These are phyloP conservation scores for Cottus gobio DNA, from an alignment of 2,113 vertebrate species.

Conservation along the genomic window DNA sequence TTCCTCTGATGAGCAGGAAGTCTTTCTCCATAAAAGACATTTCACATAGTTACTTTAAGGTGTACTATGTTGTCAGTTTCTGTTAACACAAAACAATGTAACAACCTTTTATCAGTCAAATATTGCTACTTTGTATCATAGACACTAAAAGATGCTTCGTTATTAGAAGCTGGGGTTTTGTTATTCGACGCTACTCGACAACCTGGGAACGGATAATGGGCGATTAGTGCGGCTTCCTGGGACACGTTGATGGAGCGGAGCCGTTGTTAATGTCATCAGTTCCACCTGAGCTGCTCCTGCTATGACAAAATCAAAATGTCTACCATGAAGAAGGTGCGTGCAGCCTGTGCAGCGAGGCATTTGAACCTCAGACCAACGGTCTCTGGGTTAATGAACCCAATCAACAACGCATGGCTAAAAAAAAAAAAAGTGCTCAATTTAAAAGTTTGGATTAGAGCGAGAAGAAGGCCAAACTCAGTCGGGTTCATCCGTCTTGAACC, in stretches of 20 bases:
- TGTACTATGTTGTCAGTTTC: neutral
- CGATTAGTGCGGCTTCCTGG: neutral
- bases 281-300: neutral
- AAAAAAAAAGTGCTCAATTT: neutral
- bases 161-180: too few relatives aligned
- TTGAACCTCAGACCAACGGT: neutral
- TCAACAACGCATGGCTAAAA: neutral
- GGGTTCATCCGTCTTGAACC: neutral
- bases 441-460: neutral
- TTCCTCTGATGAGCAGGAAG: neutral
- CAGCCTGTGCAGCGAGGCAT: neutral
- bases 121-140: too few relatives aligned
- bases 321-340: neutral
- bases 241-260: neutral
- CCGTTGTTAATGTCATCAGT: neutral
- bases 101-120: too few relatives aligned
- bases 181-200: too few relatives aligned
- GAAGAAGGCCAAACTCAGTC: neutral
- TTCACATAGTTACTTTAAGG: neutral
- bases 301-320: neutral
- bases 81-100: neutral
- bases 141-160: too few relatives aligned
- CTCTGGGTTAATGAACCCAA: neutral
- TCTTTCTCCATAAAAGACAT: neutral
- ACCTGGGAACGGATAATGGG: neutral